phyloP scores from a whole-genome alignment of 2,797 vertebrate species.

The Sebastiscus albofasciatus region DNA sequence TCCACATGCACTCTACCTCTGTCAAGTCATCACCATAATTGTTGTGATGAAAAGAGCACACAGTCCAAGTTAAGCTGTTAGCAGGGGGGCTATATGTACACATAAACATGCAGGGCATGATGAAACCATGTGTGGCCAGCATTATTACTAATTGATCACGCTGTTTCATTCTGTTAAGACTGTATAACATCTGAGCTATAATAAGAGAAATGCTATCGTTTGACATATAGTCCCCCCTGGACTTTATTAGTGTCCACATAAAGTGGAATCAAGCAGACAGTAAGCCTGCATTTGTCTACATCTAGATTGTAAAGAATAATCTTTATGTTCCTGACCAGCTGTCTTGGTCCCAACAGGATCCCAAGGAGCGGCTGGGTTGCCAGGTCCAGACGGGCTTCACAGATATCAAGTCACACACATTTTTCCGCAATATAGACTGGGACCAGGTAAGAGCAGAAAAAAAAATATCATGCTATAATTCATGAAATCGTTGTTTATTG shows the following conservation, averaged over 20 bases:
- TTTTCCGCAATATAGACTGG: slow-evolving; percentile 99
- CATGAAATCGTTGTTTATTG: neutral
- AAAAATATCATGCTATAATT: neutral
- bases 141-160: slow-evolving; percentile 3
- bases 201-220: neutral
- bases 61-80: neutral
- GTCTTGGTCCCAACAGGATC: slow-evolving; percentile 86
- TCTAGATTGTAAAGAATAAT: neutral
- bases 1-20: slow-evolving; percentile 8
- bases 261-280: neutral
- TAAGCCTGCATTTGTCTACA: neutral
- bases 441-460: slow-evolving; percentile 88
- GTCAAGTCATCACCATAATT: slow-evolving; percentile 1
- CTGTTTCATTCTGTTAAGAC: neutral
- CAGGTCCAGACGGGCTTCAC: slow-evolving; percentile 94
- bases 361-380: slow-evolving; percentile 97
- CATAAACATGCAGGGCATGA: neutral
- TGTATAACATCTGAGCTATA: neutral
- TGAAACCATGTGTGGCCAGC: slow-evolving; percentile 5
- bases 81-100: neutral
- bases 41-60: slow-evolving; percentile 12
- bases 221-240: neutral
- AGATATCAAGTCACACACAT: slow-evolving; percentile 97
- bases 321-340: slow-evolving; percentile 36
- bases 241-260: neutral